These are phyloP conservation scores for Eunapius fragilis DNA, from an alignment of 37 sponge, comb jelly and placozoan genomes.

Conservation along the genomic window DNA sequence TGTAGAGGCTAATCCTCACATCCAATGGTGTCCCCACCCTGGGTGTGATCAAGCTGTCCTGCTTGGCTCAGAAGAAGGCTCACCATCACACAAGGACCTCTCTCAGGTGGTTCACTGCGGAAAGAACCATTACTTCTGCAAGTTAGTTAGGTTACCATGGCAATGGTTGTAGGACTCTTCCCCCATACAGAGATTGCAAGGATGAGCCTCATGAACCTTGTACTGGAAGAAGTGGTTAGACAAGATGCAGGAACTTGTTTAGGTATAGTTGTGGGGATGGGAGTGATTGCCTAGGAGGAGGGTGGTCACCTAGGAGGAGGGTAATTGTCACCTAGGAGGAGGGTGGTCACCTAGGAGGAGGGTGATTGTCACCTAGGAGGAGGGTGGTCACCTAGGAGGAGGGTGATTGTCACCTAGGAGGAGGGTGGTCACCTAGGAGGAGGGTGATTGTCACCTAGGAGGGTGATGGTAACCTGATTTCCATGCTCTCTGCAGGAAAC, in stretches of 20 bases:
- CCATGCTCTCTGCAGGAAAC: constrained; percentile 8
- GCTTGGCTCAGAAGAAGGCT: not conserved
- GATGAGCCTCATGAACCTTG: constrained; percentile 81
- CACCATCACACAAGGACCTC: not conserved
- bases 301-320: not conserved
- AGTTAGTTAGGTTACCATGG: constrained; percentile 45
- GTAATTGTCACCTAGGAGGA: too few relatives aligned
- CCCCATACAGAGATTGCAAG: constrained; percentile 60
- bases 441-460: not conserved
- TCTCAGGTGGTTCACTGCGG: constrained; percentile 74
- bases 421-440: not conserved
- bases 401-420: too few relatives aligned
- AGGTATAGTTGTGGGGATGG: constrained; percentile 15
- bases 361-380: too few relatives aligned
- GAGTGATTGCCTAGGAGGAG: not conserved
- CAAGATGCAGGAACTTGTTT: constrained; percentile 60
- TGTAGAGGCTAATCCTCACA: constrained; percentile 85
- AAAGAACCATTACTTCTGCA: constrained; percentile 89
- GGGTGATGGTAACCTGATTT: not conserved
- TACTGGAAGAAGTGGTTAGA: constrained; percentile 77
- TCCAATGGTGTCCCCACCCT: constrained; percentile 89
- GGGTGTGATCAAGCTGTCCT: constrained; percentile 79
- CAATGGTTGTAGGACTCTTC: not conserved
- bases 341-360: not conserved
- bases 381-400: too few relatives aligned